These are phyloP conservation scores for Zele albiditarsus DNA, from an alignment of 2,888 invertebrate genomes.

Conservation along the genomic window DNA sequence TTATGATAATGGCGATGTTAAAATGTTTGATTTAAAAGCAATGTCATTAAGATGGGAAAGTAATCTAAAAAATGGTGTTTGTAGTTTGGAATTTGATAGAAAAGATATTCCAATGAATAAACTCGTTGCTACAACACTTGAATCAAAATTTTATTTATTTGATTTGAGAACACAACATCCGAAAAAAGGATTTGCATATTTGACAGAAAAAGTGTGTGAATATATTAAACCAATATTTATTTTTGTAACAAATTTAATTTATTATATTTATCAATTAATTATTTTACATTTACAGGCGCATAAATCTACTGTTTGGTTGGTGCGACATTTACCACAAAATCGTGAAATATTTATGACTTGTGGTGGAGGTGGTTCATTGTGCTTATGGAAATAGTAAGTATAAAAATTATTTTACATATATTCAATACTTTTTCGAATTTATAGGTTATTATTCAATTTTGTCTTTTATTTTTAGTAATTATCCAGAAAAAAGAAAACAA, in stretches of 20 bases:
- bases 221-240: neutral
- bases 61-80: constrained; percentile 93
- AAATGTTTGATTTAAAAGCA: constrained; percentile 90
- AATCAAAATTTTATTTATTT: constrained; percentile 91
- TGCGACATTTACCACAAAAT: constrained; percentile 93
- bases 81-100: constrained; percentile 91
- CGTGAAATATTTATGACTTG: constrained; percentile 93
- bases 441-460: neutral
- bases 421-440: neutral
- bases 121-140: constrained; percentile 90
- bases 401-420: neutral
- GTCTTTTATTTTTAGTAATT: constrained; percentile 75
- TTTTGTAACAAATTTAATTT: neutral
- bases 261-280: neutral
- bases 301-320: constrained; percentile 90
- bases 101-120: constrained; percentile 97
- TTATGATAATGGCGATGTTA: constrained; percentile 97
- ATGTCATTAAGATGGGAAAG: constrained; percentile 93
- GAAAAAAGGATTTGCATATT: constrained; percentile 85
- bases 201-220: constrained; percentile 75
- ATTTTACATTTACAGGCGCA: constrained; percentile 69
- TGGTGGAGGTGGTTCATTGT: constrained; percentile 91
- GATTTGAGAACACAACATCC: constrained; percentile 92
- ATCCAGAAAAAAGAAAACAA: constrained; percentile 84
- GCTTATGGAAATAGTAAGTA: constrained; percentile 96